Evolutionary conservation across 23 tunicate species (phyloP).

Genomic region (Botrylloides violaceus): DNA sequence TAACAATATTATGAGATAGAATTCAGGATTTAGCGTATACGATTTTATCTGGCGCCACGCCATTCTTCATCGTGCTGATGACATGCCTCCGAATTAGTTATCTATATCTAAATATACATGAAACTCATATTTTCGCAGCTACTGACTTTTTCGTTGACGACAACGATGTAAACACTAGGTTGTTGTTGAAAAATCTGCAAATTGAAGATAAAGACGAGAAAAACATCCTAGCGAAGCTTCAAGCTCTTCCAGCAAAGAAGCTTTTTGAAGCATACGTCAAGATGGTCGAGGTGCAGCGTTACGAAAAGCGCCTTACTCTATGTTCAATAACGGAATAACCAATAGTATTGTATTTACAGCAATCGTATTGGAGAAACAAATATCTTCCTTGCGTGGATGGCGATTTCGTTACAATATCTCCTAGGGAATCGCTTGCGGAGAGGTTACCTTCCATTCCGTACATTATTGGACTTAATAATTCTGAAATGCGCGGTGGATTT

Average conservation of each 20-base stretch:
- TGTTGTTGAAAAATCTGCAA: slow-evolving; percentile 15
- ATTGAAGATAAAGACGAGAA: slow-evolving; percentile 22
- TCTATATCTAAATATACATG: too few relatives aligned
- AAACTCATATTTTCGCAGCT: too few relatives aligned
- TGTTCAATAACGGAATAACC: background rate
- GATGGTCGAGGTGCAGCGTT: background rate
- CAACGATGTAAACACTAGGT: background rate
- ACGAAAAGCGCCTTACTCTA: background rate
- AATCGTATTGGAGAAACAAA: background rate
- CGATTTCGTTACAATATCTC: background rate
- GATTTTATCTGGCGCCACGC: too few relatives aligned
- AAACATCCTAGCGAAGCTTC: slow-evolving; percentile 27
- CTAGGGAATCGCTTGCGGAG: background rate
- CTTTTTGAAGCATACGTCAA: slow-evolving; percentile 10
- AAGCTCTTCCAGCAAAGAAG: slow-evolving; percentile 23
- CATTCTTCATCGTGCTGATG: too few relatives aligned
- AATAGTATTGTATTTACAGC: background rate
- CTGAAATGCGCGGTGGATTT: background rate
- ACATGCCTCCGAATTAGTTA: too few relatives aligned
- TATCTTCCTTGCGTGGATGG: slow-evolving; percentile 19
- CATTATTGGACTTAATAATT: slow-evolving; percentile 7
- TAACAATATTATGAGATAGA: too few relatives aligned
- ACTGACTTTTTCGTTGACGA: background rate
- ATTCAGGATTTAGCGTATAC: too few relatives aligned
- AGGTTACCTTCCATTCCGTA: background rate